Percentiles rank a stretch among this genome's conserved stretches.
These are phyloP conservation scores for Saccostrea echinata DNA, from an alignment of 1,140 invertebrate genomes.

Conservation along the genomic window DNA sequence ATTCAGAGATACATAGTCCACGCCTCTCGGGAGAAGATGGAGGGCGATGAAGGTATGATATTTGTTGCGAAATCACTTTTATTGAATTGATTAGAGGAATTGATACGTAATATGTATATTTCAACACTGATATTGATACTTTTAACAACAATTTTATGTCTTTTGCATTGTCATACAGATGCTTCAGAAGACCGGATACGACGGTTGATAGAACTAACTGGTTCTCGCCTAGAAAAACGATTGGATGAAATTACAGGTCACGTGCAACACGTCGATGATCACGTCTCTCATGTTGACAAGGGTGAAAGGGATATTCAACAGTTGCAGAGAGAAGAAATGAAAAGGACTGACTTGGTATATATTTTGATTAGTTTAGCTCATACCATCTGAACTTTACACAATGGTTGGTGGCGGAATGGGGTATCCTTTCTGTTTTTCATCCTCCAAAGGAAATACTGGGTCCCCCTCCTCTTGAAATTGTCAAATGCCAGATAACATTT, in stretches of 20 bases:
- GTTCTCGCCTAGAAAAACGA: conserved; percentile 62
- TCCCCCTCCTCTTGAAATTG: too few relatives aligned
- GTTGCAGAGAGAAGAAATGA: conserved; percentile 52
- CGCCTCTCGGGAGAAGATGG: conserved; percentile 62
- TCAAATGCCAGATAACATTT: too few relatives aligned
- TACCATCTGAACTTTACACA: too few relatives aligned
- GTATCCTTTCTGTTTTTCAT: too few relatives aligned
- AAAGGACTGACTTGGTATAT: conserved; percentile 44
- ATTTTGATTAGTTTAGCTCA: background rate
- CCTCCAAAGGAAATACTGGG: too few relatives aligned
- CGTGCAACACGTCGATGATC: conserved; percentile 49
- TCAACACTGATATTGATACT: background rate
- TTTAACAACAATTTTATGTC: background rate
- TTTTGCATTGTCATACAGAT: conserved; percentile 49
- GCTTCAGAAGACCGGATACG: conserved; percentile 65
- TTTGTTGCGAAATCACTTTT: background rate
- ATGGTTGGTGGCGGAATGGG: too few relatives aligned
- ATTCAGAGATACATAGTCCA: conserved; percentile 65
- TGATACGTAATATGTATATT: background rate
- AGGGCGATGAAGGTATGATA: conserved; percentile 65
- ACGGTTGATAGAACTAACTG: conserved; percentile 62
- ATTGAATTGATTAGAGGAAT: background rate
- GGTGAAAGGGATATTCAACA: conserved; percentile 54
- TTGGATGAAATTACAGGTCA: conserved; percentile 59
- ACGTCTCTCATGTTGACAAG: conserved; percentile 57